Conservation (phyloP, 2,888 invertebrate species). For the Perdita meconis region DNA sequence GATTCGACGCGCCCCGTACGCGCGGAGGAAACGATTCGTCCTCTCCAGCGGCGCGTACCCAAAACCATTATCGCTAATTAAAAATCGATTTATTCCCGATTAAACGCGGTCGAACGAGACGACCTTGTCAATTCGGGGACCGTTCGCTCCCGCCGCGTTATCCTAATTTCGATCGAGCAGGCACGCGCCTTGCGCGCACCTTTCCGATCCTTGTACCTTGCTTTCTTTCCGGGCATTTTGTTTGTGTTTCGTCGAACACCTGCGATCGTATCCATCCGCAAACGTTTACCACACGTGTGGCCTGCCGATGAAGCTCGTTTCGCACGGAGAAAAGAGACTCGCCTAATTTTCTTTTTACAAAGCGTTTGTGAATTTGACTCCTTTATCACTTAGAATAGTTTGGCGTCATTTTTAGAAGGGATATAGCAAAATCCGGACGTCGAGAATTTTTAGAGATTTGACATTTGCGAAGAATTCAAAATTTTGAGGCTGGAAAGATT, state of each 20-base stretch:
- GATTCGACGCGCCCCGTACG: conserved; percentile 54
- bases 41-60: not conserved
- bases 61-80: conserved; percentile 9
- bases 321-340: conserved; percentile 30
- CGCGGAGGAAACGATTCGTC: conserved; percentile 27
- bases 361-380: no score
- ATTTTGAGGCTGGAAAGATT: no score
- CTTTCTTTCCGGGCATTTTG: conserved; percentile 69
- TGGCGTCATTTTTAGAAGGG: no score
- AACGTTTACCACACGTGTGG: conserved; percentile 48
- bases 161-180: conserved; percentile 54
- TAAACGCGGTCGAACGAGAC: conserved; percentile 5
- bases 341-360: no score
- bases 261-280: conserved; percentile 69
- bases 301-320: conserved; percentile 20
- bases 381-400: no score
- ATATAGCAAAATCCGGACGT: no score
- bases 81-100: not conserved
- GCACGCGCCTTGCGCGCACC: conserved; percentile 6
- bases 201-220: conserved; percentile 64
- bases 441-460: no score
- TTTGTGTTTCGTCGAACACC: conserved; percentile 53
- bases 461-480: no score
- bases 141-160: conserved; percentile 40
- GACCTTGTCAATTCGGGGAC: not conserved